Evolutionary conservation across 2,797 vertebrate genomes (phyloP), one percentile per base, ranked within the genome.

Genomic region (Aulostomus chinensis): DNA sequence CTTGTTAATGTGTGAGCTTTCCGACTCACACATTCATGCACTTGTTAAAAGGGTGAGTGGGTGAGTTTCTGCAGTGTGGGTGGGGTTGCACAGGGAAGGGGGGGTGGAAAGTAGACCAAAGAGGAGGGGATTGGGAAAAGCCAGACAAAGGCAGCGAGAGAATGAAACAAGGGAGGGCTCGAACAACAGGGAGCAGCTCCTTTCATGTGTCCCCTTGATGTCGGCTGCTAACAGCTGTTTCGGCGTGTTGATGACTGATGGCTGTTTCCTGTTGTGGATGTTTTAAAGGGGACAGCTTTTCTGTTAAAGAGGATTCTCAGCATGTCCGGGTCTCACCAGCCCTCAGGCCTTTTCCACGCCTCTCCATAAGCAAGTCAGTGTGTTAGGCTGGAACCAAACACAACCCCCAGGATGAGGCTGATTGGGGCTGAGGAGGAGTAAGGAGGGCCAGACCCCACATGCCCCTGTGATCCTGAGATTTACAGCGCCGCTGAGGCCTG

Each of bases 211-310:
- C 69, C 81, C 92, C 93, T 93, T 93, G 93, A 93, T 92, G 92
- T 93, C 31, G 90, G 90, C 85, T 83, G 91, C 86, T 86, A 94
- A 92, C 93, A 94, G 94, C 93, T 94, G 94, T 86, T 92, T 89
- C 90, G 90, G 88, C 80, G 79, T 91, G 92, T 92, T 61, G 89
- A 91, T 91, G 86, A 94, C 75, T 92, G 92, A 93, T 92, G 89
- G 91, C 90, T 85, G 89, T 91, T 94, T 95, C 93, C 94, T 95
- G 92, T 92, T 92, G 92, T 89, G 87, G 92, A 84, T 92, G 83
- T 90, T 91, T 93, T 93, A 84, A 31, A 25, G 78, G 82, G 89
- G 88, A 91, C 89, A 88, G 86, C 87, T 88, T 90, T 89, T 87
- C 90, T 65, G 81, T 91, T 90, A 90, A 88, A 89, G 91, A 91